Base-by-base conservation (phyloP, 2,888 invertebrate species). In the Pogonocherus hispidulus region DNA sequence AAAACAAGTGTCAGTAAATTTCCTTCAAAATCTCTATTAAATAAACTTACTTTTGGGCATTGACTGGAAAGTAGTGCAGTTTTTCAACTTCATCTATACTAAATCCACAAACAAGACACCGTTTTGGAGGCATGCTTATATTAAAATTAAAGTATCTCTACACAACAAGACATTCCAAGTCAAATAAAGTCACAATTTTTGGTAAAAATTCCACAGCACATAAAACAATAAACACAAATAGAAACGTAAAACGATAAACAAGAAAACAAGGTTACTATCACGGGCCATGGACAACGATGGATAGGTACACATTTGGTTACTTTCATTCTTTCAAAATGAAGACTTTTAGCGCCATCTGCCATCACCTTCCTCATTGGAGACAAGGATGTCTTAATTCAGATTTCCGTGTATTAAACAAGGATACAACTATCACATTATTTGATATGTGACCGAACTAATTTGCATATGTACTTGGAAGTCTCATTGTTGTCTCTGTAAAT, bases 301-400 rank as follows among this genome's bases (percentile, higher is more conserved):
- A 32, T 11, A 32, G 11, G 32, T n/a, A n/a, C n/a, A n/a, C n/a
- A 32, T 32, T 32, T 32, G 9, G 11, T 11, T 11, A 32, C 11
- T 32, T 46, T 18, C 46, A 9, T 8, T 19, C 46, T 18, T 18
- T 46, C 16, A 19, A 46, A 18, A 16, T 9, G 16, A 18, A 19
- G 18, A 9, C 46, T 3, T 18, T 2, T 16, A 14, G 19, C 18
- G 46, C 46, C 18, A 16, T 46, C 46, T 46, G 3, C 16, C 9
- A 2, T 19, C 9, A 9, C 0, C 9, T 3, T 19, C 18, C 4
- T 8, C 4, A 46, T 16, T 16, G 16, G 9, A 3, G 18, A 46
- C 46, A 46, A 46, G 18, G 46, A 46, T 46, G 46, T 18, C 46
- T 46, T 9, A 18, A 46, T 18, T 18, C 46, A 46, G 18, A 46